These are phyloP conservation scores for Xyrauchen texanus DNA, from an alignment of 2,113 vertebrate species.

Conservation along the genomic window DNA sequence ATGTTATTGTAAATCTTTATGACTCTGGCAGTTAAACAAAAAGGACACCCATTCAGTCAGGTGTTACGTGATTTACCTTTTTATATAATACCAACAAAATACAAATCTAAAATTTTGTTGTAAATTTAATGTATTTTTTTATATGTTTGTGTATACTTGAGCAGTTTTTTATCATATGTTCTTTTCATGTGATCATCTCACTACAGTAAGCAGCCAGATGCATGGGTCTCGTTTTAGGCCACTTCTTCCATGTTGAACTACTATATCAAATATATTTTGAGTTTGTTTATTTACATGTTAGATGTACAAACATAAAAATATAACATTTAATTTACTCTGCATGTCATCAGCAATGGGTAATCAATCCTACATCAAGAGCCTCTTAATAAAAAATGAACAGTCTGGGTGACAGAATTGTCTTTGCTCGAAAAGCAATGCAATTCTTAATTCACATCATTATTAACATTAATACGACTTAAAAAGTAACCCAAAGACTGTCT, in stretches of 20 bases:
- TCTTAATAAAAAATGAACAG: constrained; percentile 21
- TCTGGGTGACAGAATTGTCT: background rate
- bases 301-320: constrained; percentile 77
- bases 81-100: background rate
- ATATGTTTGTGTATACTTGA: too few relatives aligned
- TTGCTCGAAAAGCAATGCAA: too few relatives aligned
- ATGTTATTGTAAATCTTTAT: too few relatives aligned
- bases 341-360: constrained; percentile 56
- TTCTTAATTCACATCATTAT: too few relatives aligned
- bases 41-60: background rate
- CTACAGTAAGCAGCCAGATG: background rate
- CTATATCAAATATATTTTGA: constrained; percentile 1
- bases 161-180: too few relatives aligned
- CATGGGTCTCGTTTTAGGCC: background rate
- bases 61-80: background rate
- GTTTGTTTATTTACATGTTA: constrained; percentile 77
- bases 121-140: background rate
- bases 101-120: background rate
- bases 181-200: too few relatives aligned
- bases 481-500: too few relatives aligned
- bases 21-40: too few relatives aligned
- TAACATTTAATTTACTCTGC: constrained; percentile 71
- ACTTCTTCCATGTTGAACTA: background rate
- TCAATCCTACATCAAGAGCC: constrained; percentile 60
- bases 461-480: background rate